These are phyloP conservation scores for Heliconius congener DNA, from an alignment of 1,140 invertebrate species.

Conservation along the genomic window DNA sequence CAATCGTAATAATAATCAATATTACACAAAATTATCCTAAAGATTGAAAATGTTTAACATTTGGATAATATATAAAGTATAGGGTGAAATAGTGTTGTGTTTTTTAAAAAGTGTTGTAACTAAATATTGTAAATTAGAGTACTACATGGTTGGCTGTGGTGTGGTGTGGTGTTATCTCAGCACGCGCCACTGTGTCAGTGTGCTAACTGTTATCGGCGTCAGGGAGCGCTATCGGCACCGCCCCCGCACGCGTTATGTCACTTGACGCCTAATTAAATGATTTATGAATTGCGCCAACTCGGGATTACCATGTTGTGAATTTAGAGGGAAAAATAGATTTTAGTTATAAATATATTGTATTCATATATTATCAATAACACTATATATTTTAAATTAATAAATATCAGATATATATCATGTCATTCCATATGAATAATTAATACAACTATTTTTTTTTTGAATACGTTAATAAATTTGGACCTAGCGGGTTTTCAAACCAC, in stretches of 20 bases:
- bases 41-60: too few species aligned
- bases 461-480: background rate
- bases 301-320: background rate
- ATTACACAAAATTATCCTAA: too few species aligned
- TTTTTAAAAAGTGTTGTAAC: background rate
- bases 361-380: too few species aligned
- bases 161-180: slow-evolving; percentile 11
- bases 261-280: background rate
- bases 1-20: too few species aligned
- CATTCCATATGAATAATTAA: background rate
- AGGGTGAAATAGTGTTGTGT: background rate
- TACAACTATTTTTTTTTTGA: too few species aligned
- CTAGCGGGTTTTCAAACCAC: too few species aligned
- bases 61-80: background rate
- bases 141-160: background rate
- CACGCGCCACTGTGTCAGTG: slow-evolving; percentile 40
- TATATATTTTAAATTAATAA: too few species aligned
- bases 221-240: background rate
- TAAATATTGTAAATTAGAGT: background rate
- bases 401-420: background rate
- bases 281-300: background rate
- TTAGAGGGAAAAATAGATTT: background rate
- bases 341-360: too few species aligned
- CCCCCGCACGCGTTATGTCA: background rate
- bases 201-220: slow-evolving; percentile 13